Conservation (phyloP, 1,140 invertebrate genomes). For the Anadara kagoshimensis region DNA sequence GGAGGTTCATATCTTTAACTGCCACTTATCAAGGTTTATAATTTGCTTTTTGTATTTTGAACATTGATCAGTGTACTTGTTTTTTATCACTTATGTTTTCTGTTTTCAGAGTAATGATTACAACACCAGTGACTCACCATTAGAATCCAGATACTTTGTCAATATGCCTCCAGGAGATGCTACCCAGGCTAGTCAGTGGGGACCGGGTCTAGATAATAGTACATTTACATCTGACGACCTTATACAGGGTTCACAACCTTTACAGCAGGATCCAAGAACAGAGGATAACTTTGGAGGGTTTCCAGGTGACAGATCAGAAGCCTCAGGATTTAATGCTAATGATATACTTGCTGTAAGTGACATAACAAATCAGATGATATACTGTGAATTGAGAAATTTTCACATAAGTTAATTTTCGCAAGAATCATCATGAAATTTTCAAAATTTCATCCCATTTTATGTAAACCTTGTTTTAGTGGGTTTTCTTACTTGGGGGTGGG, state of each 20-base stretch:
- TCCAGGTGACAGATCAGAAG: constrained; percentile 34
- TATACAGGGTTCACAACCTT: constrained; percentile 1
- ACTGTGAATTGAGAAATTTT: no score
- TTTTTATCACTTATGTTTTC: neutral
- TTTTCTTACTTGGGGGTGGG: no score
- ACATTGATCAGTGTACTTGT: no score
- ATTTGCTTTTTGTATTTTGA: no score
- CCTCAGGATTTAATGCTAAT: constrained; percentile 40
- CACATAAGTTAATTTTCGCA: no score
- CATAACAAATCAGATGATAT: no score
- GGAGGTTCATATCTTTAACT: no score
- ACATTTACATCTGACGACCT: constrained; percentile 17
- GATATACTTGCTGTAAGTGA: constrained; percentile 12
- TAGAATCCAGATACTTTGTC: constrained; percentile 38
- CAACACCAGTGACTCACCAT: constrained; percentile 10
- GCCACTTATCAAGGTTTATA: no score
- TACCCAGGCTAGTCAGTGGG: neutral
- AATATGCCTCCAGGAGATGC: constrained; percentile 5
- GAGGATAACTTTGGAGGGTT: constrained; percentile 16
- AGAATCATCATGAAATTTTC: no score
- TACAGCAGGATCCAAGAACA: constrained; percentile 15
- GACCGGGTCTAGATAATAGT: constrained; percentile 8
- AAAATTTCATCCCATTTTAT: no score
- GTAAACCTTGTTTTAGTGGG: no score
- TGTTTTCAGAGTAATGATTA: neutral